Base-by-base conservation (phyloP, 2,797 vertebrate genomes). In the Poecilia gillii region DNA sequence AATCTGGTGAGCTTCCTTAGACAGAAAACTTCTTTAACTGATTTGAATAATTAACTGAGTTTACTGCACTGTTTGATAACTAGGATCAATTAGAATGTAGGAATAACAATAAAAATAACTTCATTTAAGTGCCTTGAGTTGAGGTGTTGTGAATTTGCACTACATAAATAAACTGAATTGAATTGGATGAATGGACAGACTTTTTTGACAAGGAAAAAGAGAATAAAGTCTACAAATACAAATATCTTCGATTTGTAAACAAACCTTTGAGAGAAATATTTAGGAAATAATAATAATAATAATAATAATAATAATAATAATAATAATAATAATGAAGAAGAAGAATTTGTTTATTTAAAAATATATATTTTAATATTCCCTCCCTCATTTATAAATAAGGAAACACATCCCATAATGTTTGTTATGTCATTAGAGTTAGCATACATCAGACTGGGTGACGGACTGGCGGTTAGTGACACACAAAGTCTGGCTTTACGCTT, bases 391-490 rank as follows among this genome's bases (percentile, higher is more conserved):
- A 62, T 16, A 31, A 62, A 18, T 12, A 33, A 31, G 13, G 28
- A 18, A 33, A 33, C 28, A 62, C 55, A 59, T n/a, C 55, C 55
- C 55, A 59, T 59, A 59, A 59, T n/a, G 12, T 8, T 36, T 28
- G n/a, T 28, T 59, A 28, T 68, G 23, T 25, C 33, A 53, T 55
- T 43, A 55, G 16, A 23, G 25, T 57, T 49, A 57, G 20, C 41
- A 45, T 73, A 11, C 51, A 1, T 45, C 53, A n/a, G 55, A 39
- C 45, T 9, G 18, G 25, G 33, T 82, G 85, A 88, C 72, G 87
- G 89, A 88, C 87, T 85, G 83, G 31, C 68, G 28, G 41, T 80
- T 78, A 57, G 57, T 68, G 20, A 25, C 9, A 45, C 70, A 77
- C 71, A 59, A 83, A 57, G 31, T 76, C 80, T 4, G 36, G 18